phyloP scores from a whole-genome alignment of 2,888 invertebrate species.

The Tachystola acroxantha region DNA sequence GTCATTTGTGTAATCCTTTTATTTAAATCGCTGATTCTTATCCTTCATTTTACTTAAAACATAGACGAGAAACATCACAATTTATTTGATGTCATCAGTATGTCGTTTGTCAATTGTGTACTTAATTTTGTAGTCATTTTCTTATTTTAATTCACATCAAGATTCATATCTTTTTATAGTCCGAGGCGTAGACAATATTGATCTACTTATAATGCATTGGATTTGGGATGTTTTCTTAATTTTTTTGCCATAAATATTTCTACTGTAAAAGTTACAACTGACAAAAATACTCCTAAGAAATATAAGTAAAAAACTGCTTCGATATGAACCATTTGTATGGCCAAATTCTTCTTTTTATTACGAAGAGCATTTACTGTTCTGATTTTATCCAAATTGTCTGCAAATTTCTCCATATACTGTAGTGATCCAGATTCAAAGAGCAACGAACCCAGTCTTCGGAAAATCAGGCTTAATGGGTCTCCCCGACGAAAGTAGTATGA shows the following conservation, averaged over 20 bases:
- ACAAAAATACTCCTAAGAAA: background rate
- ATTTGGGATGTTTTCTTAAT: background rate
- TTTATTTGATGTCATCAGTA: too few relatives aligned
- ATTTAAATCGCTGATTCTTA: too few relatives aligned
- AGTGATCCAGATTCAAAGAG: background rate
- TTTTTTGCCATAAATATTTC: background rate
- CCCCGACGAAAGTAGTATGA: background rate
- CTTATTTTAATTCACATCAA: too few relatives aligned
- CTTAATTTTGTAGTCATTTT: too few relatives aligned
- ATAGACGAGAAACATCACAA: too few relatives aligned
- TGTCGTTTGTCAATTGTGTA: too few relatives aligned
- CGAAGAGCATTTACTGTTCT: background rate
- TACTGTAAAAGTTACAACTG: background rate
- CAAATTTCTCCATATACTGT: background rate
- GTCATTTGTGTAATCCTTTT: too few relatives aligned
- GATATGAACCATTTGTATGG: background rate
- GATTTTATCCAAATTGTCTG: background rate
- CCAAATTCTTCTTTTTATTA: background rate
- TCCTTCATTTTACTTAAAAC: too few relatives aligned
- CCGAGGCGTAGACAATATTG: too few relatives aligned
- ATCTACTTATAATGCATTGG: background rate
- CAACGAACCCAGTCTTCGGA: background rate
- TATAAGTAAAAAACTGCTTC: slow-evolving; percentile 1
- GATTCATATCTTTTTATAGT: too few relatives aligned
- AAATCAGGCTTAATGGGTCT: background rate